These are phyloP conservation scores for Sinonovacula constricta DNA, from an alignment of 1,140 invertebrate genomes.

Conservation along the genomic window DNA sequence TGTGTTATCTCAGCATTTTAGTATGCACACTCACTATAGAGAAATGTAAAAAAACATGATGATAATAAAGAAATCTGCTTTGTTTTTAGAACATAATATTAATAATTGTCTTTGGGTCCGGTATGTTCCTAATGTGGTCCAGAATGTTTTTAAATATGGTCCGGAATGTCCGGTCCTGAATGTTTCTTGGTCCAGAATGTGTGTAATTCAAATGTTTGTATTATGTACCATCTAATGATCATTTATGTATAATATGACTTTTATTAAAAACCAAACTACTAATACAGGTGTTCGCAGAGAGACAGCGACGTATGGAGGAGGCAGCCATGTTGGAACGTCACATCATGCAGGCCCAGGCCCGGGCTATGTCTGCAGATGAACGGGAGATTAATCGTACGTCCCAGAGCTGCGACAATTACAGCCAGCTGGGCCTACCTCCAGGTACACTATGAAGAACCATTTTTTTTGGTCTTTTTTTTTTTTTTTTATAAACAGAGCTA, in stretches of 20 bases:
- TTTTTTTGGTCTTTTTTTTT: too few relatives aligned
- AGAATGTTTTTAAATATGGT: too few relatives aligned
- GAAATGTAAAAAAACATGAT: too few relatives aligned
- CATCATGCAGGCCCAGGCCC: conserved; percentile 78
- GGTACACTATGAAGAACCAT: too few relatives aligned
- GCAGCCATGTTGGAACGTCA: conserved; percentile 77
- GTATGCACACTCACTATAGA: too few relatives aligned
- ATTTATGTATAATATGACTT: neutral
- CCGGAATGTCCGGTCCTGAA: too few relatives aligned
- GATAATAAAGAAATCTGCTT: too few relatives aligned
- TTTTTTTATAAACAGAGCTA: too few relatives aligned
- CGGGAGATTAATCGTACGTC: conserved; percentile 68
- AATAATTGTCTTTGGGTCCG: too few relatives aligned
- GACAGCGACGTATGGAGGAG: conserved; percentile 74
- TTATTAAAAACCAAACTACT: neutral
- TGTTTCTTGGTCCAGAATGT: neutral
- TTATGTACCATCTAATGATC: neutral
- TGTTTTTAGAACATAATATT: too few relatives aligned
- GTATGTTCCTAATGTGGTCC: too few relatives aligned
- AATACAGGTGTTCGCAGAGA: conserved; percentile 72
- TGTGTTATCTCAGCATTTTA: too few relatives aligned
- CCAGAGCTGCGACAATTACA: conserved; percentile 68
- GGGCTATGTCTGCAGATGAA: conserved; percentile 78
- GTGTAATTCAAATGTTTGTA: neutral
- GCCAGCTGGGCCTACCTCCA: conserved; percentile 73